Percentiles rank a stretch among this genome's conserved stretches.
phyloP scores from a whole-genome alignment of 2,113 vertebrate genomes.

The Pampusana beccarii region DNA sequence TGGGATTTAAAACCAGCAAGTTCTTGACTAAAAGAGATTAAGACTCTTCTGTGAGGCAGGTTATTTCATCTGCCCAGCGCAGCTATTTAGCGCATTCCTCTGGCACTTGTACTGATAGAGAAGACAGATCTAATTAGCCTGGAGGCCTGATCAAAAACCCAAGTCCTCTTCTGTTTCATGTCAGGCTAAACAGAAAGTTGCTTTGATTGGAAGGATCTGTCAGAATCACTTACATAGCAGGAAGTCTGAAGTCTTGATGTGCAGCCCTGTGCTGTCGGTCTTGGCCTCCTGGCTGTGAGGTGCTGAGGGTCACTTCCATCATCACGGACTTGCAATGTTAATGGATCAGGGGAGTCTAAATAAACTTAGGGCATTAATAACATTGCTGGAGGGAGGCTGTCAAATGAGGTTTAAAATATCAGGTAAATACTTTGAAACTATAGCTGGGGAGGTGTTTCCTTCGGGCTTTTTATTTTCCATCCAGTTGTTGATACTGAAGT shows the following conservation, averaged over 20 bases:
- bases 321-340: not conserved
- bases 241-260: not conserved
- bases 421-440: not conserved
- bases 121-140: not conserved
- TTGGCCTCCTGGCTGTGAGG: not conserved
- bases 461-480: not conserved
- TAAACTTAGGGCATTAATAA: not conserved
- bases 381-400: not conserved
- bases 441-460: not conserved
- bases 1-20: not conserved
- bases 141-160: not conserved
- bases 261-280: not conserved
- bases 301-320: not conserved
- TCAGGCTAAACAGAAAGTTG: not conserved
- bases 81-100: not conserved
- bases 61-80: not conserved
- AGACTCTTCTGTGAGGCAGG: not conserved
- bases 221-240: not conserved
- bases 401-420: not conserved
- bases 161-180: not conserved
- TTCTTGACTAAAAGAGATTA: not conserved
- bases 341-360: not conserved
- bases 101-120: not conserved
- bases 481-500: not conserved
- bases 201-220: not conserved